Evolutionary conservation across 1,140 invertebrate species (phyloP).

Genomic region (Phymastichus coffea): DNA sequence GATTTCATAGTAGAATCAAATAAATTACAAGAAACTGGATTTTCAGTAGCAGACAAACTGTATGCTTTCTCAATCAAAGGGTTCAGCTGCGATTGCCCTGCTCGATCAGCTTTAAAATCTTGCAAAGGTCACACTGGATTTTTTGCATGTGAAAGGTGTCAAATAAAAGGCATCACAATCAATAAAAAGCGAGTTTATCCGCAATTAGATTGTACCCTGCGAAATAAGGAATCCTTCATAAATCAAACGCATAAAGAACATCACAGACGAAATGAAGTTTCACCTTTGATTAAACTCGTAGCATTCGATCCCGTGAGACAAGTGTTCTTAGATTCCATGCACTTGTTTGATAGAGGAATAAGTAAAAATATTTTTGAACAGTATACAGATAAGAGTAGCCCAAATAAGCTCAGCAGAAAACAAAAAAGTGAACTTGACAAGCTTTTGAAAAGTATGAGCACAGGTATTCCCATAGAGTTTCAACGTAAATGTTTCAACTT

Average conservation of each 20-base stretch:
- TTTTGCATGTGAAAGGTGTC: conserved; percentile 34
- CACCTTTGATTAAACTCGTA: neutral
- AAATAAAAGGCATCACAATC: neutral
- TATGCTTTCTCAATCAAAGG: conserved; percentile 19
- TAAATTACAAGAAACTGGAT: conserved; percentile 1
- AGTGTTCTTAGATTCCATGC: neutral
- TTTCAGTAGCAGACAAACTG: neutral
- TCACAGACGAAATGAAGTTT: neutral
- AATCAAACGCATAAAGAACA: neutral
- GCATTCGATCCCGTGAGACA: neutral
- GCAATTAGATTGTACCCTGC: neutral
- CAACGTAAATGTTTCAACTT: neutral
- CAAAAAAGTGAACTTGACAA: neutral
- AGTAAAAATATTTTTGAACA: neutral
- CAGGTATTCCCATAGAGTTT: neutral
- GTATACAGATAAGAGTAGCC: neutral
- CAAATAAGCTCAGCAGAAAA: neutral
- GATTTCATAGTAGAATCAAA: conserved; percentile 28
- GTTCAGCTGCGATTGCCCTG: conserved; percentile 30
- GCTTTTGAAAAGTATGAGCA: neutral
- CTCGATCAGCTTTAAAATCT: conserved; percentile 31
- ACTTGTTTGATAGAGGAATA: neutral
- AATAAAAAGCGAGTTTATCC: neutral
- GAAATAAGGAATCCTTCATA: neutral
- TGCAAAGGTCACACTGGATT: conserved; percentile 31